A percentile compares a stretch with the other conserved stretches of the same genome.
phyloP scores from a whole-genome alignment of 1,140 invertebrate genomes.

The Aphidius ervi region DNA sequence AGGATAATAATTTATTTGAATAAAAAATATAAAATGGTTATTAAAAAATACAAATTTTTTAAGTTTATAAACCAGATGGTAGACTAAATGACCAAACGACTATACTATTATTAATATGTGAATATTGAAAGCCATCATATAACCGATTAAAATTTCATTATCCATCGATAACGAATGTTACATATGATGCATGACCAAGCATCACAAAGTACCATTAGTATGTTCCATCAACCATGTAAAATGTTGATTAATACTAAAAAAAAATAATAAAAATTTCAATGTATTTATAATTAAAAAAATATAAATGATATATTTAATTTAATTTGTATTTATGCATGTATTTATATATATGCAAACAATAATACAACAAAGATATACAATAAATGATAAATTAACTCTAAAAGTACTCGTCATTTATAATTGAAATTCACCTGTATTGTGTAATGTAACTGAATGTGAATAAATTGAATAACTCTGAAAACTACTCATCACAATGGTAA shows the following conservation, averaged over 20 bases:
- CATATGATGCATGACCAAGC: constrained; percentile 17
- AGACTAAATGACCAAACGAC: not conserved
- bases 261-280: not conserved
- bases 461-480: too few relatives aligned
- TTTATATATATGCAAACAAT: too few relatives aligned
- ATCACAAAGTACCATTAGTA: constrained; percentile 16
- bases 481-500: too few relatives aligned
- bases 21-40: not conserved
- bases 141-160: constrained; percentile 40
- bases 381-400: too few relatives aligned
- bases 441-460: too few relatives aligned
- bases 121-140: constrained; percentile 15
- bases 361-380: too few relatives aligned
- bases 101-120: not conserved
- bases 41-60: not conserved
- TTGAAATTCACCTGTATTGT: too few relatives aligned
- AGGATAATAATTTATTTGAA: not conserved
- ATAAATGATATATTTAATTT: too few relatives aligned
- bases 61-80: not conserved
- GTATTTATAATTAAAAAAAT: too few relatives aligned
- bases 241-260: constrained; percentile 8
- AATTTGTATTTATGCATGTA: too few relatives aligned
- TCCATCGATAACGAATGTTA: constrained; percentile 32
- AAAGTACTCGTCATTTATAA: too few relatives aligned
- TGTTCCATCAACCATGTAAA: constrained; percentile 6